These are phyloP conservation scores for Sylvilagus bachmani DNA, from an alignment of 2,113 vertebrate genomes.

Conservation along the genomic window DNA sequence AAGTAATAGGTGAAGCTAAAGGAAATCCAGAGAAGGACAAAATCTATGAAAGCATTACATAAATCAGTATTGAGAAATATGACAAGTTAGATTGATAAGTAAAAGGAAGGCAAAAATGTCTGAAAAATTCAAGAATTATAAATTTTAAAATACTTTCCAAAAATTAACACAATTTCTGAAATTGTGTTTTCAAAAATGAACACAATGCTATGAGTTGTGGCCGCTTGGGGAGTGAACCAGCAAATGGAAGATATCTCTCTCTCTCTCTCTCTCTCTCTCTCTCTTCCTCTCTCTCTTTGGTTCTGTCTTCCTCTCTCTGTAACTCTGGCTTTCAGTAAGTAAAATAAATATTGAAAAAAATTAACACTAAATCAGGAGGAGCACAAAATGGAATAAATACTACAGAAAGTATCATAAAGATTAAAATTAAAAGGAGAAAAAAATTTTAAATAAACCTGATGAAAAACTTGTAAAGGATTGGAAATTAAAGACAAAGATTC, in stretches of 20 bases:
- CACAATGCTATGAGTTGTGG: neutral
- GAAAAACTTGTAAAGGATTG: neutral
- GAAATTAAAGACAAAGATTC: slow-evolving; percentile 5
- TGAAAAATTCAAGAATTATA: neutral
- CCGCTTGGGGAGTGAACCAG: no score
- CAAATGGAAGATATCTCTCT: no score
- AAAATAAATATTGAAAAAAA: neutral
- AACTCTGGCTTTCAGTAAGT: no score
- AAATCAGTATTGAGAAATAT: neutral
- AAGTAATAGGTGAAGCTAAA: neutral
- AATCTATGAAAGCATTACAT: neutral
- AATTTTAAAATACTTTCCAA: neutral
- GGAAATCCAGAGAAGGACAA: neutral
- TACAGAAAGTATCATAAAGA: neutral
- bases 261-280: no score
- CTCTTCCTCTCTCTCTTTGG: no score
- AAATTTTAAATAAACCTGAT: neutral
- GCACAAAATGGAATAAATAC: neutral
- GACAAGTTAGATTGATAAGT: neutral
- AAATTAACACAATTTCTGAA: neutral
- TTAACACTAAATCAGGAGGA: neutral
- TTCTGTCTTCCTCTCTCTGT: no score
- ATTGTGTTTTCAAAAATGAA: neutral
- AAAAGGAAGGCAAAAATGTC: neutral
- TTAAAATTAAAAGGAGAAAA: neutral